A percentile compares a stretch with the other conserved stretches of the same genome.
These are phyloP conservation scores for Timema podura DNA, from an alignment of 2,888 invertebrate genomes.

Conservation along the genomic window DNA sequence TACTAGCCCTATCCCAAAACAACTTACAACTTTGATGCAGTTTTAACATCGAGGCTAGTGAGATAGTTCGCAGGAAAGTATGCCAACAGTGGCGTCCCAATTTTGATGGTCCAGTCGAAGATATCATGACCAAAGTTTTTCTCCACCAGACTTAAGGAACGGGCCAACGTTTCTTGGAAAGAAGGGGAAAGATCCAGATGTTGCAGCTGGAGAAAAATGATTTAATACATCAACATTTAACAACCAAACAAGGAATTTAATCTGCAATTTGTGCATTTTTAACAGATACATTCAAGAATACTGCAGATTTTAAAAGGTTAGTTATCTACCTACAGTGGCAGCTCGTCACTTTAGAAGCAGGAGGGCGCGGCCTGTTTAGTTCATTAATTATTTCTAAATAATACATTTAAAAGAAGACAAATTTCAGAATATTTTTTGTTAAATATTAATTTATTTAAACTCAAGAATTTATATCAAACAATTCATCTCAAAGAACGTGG, in stretches of 20 bases:
- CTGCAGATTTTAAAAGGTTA: no score
- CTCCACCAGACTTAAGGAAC: not conserved
- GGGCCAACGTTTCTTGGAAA: slow-evolving; percentile 18
- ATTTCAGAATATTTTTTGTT: no score
- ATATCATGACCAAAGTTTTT: not conserved
- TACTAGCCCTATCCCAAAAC: not conserved
- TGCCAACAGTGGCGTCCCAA: slow-evolving; percentile 26
- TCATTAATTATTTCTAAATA: no score
- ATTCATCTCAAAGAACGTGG: no score
- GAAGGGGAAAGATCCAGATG: slow-evolving; percentile 11
- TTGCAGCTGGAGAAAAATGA: slow-evolving; percentile 19
- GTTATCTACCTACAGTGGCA: no score
- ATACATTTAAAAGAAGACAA: no score
- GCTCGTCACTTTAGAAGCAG: no score
- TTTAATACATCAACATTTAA: not conserved
- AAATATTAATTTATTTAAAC: no score
- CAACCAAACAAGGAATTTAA: not conserved
- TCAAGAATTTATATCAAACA: no score
- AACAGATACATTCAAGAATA: no score
- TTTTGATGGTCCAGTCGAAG: slow-evolving; percentile 15
- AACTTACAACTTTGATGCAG: slow-evolving; percentile 24
- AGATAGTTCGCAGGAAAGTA: slow-evolving; percentile 20
- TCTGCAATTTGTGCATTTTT: not conserved
- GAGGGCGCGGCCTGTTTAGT: no score
- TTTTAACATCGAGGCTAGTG: not conserved